phyloP scores from a whole-genome alignment of 2,797 vertebrate genomes.

The Poeciliopsis paucimaculata region DNA sequence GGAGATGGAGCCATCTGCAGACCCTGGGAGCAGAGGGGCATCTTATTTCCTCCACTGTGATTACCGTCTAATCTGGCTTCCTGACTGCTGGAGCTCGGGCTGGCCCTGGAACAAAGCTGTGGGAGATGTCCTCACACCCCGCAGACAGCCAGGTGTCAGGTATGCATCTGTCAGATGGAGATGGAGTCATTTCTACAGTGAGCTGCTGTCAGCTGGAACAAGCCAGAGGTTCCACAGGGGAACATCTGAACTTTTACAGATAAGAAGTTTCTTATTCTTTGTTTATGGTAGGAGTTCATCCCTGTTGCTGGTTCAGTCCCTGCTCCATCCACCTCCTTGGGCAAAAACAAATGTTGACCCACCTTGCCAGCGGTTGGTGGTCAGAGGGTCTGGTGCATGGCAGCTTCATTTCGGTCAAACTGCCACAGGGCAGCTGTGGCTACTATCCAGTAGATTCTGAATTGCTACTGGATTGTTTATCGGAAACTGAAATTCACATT shows the following conservation, averaged over 20 bases:
- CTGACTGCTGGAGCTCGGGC: slow-evolving; percentile 37
- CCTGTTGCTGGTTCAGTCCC: too few species aligned
- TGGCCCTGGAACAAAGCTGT: slow-evolving; percentile 37
- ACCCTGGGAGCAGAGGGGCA: slow-evolving; percentile 13
- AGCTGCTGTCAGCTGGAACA: slow-evolving; percentile 2
- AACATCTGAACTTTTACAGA: not conserved
- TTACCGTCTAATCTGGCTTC: slow-evolving; percentile 52
- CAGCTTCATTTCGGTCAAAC: too few species aligned
- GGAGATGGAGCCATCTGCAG: slow-evolving; percentile 22
- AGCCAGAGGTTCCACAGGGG: not conserved
- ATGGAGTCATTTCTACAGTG: not conserved
- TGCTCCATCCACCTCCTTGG: not conserved
- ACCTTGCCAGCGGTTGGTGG: too few species aligned
- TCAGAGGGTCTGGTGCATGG: too few species aligned
- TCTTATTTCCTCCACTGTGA: slow-evolving; percentile 10
- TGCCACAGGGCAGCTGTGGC: too few species aligned
- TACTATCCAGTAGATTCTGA: too few species aligned
- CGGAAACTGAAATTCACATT: not conserved
- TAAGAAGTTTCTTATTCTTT: not conserved
- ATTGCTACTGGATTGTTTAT: not conserved
- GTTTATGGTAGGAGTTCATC: not conserved
- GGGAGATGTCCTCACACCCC: slow-evolving; percentile 15
- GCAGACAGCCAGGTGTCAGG: slow-evolving; percentile 34
- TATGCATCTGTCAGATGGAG: not conserved
- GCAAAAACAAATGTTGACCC: too few species aligned